Base-by-base conservation (phyloP, 1,140 invertebrate species). In the Maconellicoccus hirsutus region DNA sequence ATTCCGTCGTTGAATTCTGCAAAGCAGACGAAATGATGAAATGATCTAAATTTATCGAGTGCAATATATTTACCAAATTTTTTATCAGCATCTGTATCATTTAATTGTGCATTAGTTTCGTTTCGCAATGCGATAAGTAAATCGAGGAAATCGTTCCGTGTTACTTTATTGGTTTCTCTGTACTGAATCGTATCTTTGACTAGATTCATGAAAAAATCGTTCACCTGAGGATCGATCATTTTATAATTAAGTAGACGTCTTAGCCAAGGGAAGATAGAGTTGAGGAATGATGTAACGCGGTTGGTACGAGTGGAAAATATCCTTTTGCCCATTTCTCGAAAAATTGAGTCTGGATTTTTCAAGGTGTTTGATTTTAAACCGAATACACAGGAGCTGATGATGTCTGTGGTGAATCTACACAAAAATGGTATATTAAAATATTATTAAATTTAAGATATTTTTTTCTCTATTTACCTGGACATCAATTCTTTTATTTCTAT, bases 351-450 rank as follows among this genome's bases (percentile, higher is more conserved):
- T 2, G 75, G 73, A 14, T 78, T 72, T 59, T 75, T 75, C 1
- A 78, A 26, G 8, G 78, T 77, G 71, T 81, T 75, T 0, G 75
- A 73, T 59, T 74, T 75, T 0, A 81, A 52, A 0, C 80, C 79
- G 70, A 81, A 81, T 0, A 79, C 79, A 19, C 76, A 76, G 0
- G 76, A 79, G 12, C 78, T 80, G n/a, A 82, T 82, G 4, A 81
- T 78, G 70, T 82, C 81, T 71, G 79, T 79, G 0, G 80, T 78
- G 59, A 78, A 81, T 66, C 61, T 66, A 16, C n/a, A n/a, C n/a
- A n/a, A n/a, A n/a, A n/a, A n/a, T n/a, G n/a, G n/a, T n/a, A n/a
- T n/a, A n/a, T n/a, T n/a, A n/a, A n/a, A n/a, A n/a, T n/a, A n/a
- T n/a, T n/a, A n/a, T n/a, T 26, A 14, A 33, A 6, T 33, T 33